Evolutionary conservation across 2,797 vertebrate genomes (phyloP).

Genomic region (Takifugu ocellatus): DNA sequence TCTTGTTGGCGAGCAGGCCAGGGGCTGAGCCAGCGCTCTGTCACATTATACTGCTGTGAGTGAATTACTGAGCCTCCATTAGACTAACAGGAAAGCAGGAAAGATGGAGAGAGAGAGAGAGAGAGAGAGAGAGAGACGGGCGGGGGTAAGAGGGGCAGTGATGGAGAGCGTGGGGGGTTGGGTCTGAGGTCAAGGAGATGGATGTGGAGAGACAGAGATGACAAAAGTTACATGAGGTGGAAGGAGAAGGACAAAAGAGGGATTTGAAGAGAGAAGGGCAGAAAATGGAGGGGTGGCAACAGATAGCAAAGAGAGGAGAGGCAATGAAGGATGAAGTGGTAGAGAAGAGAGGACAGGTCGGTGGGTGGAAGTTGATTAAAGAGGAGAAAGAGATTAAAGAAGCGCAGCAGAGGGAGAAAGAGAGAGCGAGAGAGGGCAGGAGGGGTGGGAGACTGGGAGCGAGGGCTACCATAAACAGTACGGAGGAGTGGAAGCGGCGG

Average conservation of each 20-base stretch:
- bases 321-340: conserved; percentile 3
- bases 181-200: conserved; percentile 1
- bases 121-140: background rate
- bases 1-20: conserved; percentile 43
- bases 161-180: background rate
- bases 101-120: conserved; percentile 20
- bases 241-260: conserved; percentile 7
- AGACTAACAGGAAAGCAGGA: conserved; percentile 69
- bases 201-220: conserved; percentile 8
- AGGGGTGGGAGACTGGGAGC: background rate
- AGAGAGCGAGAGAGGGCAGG: background rate
- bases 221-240: conserved; percentile 28
- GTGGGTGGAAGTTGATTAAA: conserved; percentile 29
- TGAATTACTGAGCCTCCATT: conserved; percentile 80
- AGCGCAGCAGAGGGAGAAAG: conserved; percentile 12
- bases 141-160: background rate
- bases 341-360: conserved; percentile 3
- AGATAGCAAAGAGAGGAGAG: background rate
- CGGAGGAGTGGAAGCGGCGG: background rate
- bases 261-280: background rate
- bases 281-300: background rate
- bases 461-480: conserved; percentile 2
- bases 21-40: conserved; percentile 76
- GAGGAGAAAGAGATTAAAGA: conserved; percentile 41
- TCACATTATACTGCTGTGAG: conserved; percentile 72